phyloP scores from a whole-genome alignment of 2,113 vertebrate species.

The Engystomops pustulosus region DNA sequence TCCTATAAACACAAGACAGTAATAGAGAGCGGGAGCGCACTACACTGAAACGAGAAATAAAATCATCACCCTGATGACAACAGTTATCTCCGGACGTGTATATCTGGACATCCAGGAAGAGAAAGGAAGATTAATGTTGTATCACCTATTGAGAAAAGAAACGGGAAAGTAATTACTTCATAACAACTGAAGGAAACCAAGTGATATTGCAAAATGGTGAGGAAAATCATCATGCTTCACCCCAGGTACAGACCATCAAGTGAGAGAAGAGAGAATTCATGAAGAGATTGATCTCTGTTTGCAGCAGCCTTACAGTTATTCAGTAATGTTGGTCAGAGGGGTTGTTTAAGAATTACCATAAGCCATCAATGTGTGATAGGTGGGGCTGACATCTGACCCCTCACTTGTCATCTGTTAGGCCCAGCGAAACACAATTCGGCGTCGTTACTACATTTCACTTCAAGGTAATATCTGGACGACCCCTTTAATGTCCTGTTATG shows the following conservation, averaged over 20 bases:
- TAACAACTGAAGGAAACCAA: background rate
- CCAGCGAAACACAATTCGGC: too few relatives aligned
- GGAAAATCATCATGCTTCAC: background rate
- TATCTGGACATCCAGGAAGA: background rate
- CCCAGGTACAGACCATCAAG: background rate
- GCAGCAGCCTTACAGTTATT: background rate
- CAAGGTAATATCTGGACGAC: too few relatives aligned
- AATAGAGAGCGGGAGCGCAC: background rate
- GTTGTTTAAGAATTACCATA: too few relatives aligned
- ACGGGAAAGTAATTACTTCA: slow-evolving; percentile 9
- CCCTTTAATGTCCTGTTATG: too few relatives aligned
- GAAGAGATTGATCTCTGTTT: background rate
- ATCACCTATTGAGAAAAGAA: slow-evolving; percentile 12
- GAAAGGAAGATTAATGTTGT: slow-evolving; percentile 4
- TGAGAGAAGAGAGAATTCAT: background rate
- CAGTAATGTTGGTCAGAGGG: too few relatives aligned
- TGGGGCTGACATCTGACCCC: too few relatives aligned
- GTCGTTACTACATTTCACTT: too few relatives aligned
- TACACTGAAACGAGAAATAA: background rate
- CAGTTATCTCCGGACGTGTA: background rate
- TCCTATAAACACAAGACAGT: background rate
- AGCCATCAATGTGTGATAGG: too few relatives aligned
- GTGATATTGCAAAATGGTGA: background rate
- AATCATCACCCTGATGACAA: background rate
- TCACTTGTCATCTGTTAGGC: too few relatives aligned